Conservation (phyloP, 1,140 invertebrate species). For the Heliconius melpomene region DNA sequence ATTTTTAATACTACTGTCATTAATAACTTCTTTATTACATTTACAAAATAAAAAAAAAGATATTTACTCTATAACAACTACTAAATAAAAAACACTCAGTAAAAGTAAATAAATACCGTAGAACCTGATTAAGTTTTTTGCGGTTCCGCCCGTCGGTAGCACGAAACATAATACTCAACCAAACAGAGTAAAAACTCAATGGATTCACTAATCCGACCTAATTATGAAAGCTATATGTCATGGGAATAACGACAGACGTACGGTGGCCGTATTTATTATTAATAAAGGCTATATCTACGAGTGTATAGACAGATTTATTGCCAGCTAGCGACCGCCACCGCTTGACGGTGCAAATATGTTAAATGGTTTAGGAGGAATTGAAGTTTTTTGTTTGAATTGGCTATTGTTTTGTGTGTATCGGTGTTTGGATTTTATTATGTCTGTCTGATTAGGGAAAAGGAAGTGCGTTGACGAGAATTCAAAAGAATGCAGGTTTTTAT, state of each 20-base stretch:
- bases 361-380: not conserved
- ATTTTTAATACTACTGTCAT: no score
- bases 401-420: not conserved
- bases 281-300: not conserved
- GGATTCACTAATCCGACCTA: constrained; percentile 74
- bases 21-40: no score
- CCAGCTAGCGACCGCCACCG: not conserved
- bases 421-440: not conserved
- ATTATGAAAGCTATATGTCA: constrained; percentile 67
- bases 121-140: constrained; percentile 50
- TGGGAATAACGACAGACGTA: constrained; percentile 59
- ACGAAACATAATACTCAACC: constrained; percentile 55
- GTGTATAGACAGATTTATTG: not conserved
- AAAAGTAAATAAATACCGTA: not conserved
- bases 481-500: no score
- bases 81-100: not conserved
- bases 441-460: not conserved
- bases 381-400: not conserved
- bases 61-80: not conserved
- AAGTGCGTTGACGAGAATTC: no score
- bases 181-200: constrained; percentile 54
- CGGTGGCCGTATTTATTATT: constrained; percentile 55
- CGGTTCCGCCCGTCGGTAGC: constrained; percentile 46
- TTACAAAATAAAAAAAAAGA: no score
- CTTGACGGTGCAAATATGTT: not conserved